Base-by-base conservation (phyloP, 2,797 vertebrate genomes). In the Emydoidea blandingii region DNA sequence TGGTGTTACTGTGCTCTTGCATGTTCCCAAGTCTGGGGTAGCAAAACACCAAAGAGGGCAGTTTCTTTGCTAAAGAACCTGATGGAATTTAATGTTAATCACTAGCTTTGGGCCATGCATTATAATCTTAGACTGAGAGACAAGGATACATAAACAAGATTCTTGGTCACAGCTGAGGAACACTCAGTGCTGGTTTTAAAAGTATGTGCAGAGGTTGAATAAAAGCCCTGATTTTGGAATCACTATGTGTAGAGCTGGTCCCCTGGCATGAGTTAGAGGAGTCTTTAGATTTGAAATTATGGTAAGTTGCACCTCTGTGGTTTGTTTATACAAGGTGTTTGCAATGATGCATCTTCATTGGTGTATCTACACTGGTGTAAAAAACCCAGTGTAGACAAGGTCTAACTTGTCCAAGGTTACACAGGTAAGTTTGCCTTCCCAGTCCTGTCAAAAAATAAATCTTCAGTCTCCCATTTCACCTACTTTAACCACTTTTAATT, bases 391-490 rank as follows among this genome's bases (percentile, higher is more conserved):
- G 12, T 16, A 82, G 34, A 31, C n/a, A 85, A 95, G 87, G 47
- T 78, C 18, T 87, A 12, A 74, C 44, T 93, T 82, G 57, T 62
- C 4, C 16, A 59, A 29, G 2, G 25, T 49, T 0, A 1, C 4
- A 10, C 2, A 0, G 0, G 0, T 54, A 31, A 2, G 1, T 76
- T 87, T 95, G 34, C 8, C 34, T 65, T 65, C 62, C 62, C 34
- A 18, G 8, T 65, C 62, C 62, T n/a, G 62, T 19, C 34, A 65
- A 27, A 88, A 88, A 94, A 4, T 54, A 74, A 76, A 29, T 94
- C 44, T 50, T 74, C 14, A 1, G 4, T 85, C 54, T 54, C 2
- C 83, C 23, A 74, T 41, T 83, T 93, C 41, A 23, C 41, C 12
- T 79, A 5, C 52, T 15, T 86, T 74, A 62, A 25, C 12, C 62